Evolutionary conservation across 2,113 vertebrate genomes (phyloP), one percentile per base, ranked within the genome.

Genomic region (Sapajus apella): DNA sequence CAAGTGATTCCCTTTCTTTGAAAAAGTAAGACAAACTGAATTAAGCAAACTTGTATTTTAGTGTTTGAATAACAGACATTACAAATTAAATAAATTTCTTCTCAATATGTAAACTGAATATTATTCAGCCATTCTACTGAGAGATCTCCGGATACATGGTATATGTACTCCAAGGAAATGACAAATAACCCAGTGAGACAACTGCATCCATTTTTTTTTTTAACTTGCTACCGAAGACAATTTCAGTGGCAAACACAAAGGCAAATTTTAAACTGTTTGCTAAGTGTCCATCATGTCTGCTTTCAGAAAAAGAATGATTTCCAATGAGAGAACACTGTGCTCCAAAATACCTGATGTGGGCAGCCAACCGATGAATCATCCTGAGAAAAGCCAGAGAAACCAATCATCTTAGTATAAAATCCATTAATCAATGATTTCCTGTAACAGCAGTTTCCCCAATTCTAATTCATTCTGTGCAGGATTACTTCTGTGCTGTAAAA

Each of bases 321-420:
- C 30, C 30, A 82, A 32, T 75, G 81, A 92, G 40, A 68, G 64
- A 93, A 35, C 73, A 35, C 88, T 77, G 8, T 91, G 64, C 70
- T 87, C 93, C 97, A 75, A 92, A 97, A 96, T 95, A 90, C 66
- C 88, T 97, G 61, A 68, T 93, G 80, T 52, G 75, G 89, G 52
- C 86, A 97, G 72, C 6, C 72, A 75, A 21, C 61, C 43, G 7
- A 30, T 94, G 96, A 87, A 68, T 91, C 72, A 84, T 90, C 87
- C 95, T 2, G 80, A 87, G 45, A 66, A 72, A 70, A 95, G 58
- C 55, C 94, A 90, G 75, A 66, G 47, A 96, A 98, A 95, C 20
- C 37, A 56, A 17, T 81, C 75, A 32, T 76, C 50, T 58, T 50
- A 79, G 87, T 87, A 93, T 95, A 96, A 96, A 97, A 96, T 91